phyloP scores from a whole-genome alignment of 2,113 vertebrate genomes.

The Daubentonia madagascariensis region DNA sequence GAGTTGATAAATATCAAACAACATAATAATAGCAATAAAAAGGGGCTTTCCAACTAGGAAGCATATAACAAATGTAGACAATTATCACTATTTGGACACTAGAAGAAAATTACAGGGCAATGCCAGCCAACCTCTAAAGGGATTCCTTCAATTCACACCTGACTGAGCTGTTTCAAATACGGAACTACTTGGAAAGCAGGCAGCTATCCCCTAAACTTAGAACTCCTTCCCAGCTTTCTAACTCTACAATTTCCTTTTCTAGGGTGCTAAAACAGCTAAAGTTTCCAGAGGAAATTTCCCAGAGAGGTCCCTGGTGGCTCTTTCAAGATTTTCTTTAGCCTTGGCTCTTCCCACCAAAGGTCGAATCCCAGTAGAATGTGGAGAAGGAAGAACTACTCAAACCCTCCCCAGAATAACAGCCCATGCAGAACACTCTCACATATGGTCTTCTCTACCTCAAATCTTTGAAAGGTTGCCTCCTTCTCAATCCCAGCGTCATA shows the following conservation, averaged over 20 bases:
- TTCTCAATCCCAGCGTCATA: neutral
- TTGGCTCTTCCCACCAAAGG: slow-evolving; percentile 15
- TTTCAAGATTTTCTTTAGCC: neutral
- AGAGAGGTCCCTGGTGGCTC: neutral
- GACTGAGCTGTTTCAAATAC: slow-evolving; percentile 23
- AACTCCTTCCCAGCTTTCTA: neutral
- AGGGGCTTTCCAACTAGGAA: slow-evolving; percentile 25
- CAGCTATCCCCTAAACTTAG: neutral
- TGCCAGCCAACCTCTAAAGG: neutral
- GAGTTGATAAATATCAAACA: slow-evolving; percentile 40
- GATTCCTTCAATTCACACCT: slow-evolving; percentile 18
- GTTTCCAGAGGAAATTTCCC: neutral
- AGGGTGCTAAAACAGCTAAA: neutral
- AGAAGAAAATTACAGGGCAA: slow-evolving; percentile 33
- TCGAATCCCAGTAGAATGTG: neutral
- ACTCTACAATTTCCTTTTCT: slow-evolving; percentile 3
- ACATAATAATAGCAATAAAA: neutral
- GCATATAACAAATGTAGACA: neutral
- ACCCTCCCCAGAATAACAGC: neutral
- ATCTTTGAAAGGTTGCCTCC: neutral
- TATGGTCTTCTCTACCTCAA: neutral
- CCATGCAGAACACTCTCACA: neutral
- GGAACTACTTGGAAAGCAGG: slow-evolving; percentile 5
- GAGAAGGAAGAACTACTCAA: neutral
- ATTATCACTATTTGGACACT: neutral